Conservation (phyloP, 2,888 invertebrate species). For the Cryptosula pallasiana region DNA sequence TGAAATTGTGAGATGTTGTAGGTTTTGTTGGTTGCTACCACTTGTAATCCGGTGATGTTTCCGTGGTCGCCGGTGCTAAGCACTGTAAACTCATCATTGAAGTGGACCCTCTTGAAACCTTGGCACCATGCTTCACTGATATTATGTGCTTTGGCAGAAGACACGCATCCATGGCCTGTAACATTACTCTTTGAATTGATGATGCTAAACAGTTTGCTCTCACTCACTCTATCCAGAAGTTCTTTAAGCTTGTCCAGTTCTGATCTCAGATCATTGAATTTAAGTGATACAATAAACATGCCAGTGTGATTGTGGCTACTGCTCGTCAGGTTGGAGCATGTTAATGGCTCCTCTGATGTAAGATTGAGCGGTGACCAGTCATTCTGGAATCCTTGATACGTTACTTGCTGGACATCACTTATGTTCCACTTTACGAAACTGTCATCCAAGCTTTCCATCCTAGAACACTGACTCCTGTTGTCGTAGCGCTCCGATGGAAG, state of each 20-base stretch:
- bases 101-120: neutral
- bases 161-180: neutral
- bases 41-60: neutral
- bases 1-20: slow-evolving; percentile 2
- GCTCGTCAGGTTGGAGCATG: neutral
- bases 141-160: neutral
- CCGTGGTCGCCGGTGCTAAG: neutral
- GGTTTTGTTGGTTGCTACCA: neutral
- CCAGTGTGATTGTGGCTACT: neutral
- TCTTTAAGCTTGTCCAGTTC: neutral
- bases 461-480: neutral
- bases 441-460: neutral
- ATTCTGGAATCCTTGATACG: neutral
- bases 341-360: neutral
- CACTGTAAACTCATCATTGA: slow-evolving; percentile 19
- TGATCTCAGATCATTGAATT: neutral
- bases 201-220: neutral
- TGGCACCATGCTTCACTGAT: neutral
- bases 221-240: neutral
- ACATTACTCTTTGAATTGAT: neutral
- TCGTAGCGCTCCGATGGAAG: neutral
- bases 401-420: neutral
- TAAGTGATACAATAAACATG: neutral
- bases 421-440: neutral
- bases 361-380: neutral